Percentiles rank a stretch among this genome's conserved stretches.
Conservation (phyloP, 1,140 invertebrate species). For the Solenopsis invicta region DNA sequence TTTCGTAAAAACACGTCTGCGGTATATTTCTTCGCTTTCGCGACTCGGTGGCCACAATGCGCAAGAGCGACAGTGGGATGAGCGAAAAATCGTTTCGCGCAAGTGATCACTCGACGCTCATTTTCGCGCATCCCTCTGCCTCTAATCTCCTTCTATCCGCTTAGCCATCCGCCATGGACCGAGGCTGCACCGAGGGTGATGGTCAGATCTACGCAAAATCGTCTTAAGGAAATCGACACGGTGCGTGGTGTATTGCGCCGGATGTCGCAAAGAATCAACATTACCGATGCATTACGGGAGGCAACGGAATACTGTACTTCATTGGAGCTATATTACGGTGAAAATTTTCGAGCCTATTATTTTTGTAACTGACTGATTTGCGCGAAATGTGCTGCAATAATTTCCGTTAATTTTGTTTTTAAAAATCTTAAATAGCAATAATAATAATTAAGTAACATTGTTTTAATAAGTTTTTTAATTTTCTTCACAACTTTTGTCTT, state of each 20-base stretch:
- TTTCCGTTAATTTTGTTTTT: too few species aligned
- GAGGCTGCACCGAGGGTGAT: not conserved
- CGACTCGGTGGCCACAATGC: slow-evolving; percentile 46
- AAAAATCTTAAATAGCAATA: too few species aligned
- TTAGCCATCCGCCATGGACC: not conserved
- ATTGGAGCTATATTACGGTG: not conserved
- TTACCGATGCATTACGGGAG: not conserved
- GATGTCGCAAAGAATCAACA: not conserved
- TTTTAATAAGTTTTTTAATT: too few species aligned
- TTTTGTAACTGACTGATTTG: too few species aligned
- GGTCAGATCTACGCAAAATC: not conserved
- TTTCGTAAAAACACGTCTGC: slow-evolving; percentile 74
- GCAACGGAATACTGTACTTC: not conserved
- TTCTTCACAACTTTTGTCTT: too few species aligned
- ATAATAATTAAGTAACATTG: too few species aligned
- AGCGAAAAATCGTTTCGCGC: slow-evolving; percentile 65
- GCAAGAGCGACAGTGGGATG: slow-evolving; percentile 47
- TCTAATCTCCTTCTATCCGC: slow-evolving; percentile 59
- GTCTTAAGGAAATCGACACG: not conserved
- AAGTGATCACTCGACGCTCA: slow-evolving; percentile 51
- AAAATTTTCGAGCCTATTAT: too few species aligned
- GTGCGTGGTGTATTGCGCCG: not conserved
- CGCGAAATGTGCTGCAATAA: too few species aligned
- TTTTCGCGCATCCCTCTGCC: slow-evolving; percentile 27
- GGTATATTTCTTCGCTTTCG: slow-evolving; percentile 63